Evolutionary conservation across 2,888 invertebrate genomes (phyloP), one percentile per base, ranked within the genome.

Genomic region (Belgica antarctica): DNA sequence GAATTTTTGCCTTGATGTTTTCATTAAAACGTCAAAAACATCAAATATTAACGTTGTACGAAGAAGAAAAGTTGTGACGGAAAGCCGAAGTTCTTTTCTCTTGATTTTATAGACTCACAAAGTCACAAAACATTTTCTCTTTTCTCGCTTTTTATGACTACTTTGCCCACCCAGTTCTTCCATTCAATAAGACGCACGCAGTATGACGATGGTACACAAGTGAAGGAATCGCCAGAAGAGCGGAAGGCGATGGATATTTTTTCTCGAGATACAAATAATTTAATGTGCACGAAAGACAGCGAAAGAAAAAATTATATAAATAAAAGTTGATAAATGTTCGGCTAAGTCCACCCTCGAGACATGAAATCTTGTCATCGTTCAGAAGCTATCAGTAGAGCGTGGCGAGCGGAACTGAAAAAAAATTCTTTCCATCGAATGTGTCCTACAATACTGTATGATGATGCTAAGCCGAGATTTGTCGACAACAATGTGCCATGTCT

Each of bases 241-340:
- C 41, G 63, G 63, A 65, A 46, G 36, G n/a, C 15, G 65, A 47
- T 15, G 47, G 65, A 65, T 47, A 65, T 65, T 62, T 25, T 15
- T 24, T 25, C 17, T 4, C 47, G 47, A 28, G 41, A 65, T 65
- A 65, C 65, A 65, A 65, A 65, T 46, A 65, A 65, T 65, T 47
- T 65, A 65, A 65, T 65, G 47, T 65, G 2, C 27, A 27, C 25
- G 27, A 52, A 52, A 17, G 22, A 41, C 41, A 22, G 22, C 17
- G 27, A 27, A 27, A 61, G 61, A 7, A 52, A 52, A 59, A 22
- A 27, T 59, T 24, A 25, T 25, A 27, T 24, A 59, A 24, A 19
- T 34, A 68, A 57, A 66, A 46, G 68, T 57, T 66, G 66, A 66
- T 66, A 66, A 52, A 66, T 66, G 66, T 52, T 68, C 22, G 25